These are phyloP conservation scores for Mactromeris polynyma DNA, from an alignment of 2,888 invertebrate species.

Conservation along the genomic window DNA sequence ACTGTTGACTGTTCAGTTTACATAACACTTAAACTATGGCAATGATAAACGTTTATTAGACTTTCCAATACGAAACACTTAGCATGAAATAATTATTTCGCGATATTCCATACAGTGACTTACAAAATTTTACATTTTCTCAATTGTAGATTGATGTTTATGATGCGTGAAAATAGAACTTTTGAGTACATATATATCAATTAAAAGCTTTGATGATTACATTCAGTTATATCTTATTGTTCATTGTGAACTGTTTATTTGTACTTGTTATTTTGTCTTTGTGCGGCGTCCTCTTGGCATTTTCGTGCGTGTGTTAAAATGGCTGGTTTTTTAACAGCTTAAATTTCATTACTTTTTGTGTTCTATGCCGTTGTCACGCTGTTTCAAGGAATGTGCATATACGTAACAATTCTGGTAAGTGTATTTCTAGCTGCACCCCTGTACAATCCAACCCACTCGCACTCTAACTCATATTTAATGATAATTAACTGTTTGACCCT, in stretches of 20 bases:
- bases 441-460: neutral
- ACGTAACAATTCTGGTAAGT: constrained; percentile 43
- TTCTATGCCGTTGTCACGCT: constrained; percentile 23
- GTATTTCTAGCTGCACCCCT: constrained; percentile 30
- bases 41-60: neutral
- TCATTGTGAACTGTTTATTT: neutral
- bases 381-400: constrained; percentile 34
- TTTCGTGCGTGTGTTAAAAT: constrained; percentile 20
- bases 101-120: neutral
- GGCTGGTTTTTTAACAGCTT: constrained; percentile 19
- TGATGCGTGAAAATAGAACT: constrained; percentile 15
- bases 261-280: constrained; percentile 8
- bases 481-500: neutral
- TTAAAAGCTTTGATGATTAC: constrained; percentile 2
- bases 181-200: constrained; percentile 15
- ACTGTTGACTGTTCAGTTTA: constrained; percentile 42
- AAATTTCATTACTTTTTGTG: neutral
- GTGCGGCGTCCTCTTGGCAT: neutral
- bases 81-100: neutral
- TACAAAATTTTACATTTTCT: neutral
- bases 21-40: constrained; percentile 5
- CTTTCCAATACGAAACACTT: neutral
- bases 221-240: neutral
- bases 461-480: constrained; percentile 5
- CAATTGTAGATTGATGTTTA: neutral